A percentile compares a stretch with the other conserved stretches of the same genome.
phyloP scores from a whole-genome alignment of 2,888 invertebrate species.

The Cremastinae sp. region DNA sequence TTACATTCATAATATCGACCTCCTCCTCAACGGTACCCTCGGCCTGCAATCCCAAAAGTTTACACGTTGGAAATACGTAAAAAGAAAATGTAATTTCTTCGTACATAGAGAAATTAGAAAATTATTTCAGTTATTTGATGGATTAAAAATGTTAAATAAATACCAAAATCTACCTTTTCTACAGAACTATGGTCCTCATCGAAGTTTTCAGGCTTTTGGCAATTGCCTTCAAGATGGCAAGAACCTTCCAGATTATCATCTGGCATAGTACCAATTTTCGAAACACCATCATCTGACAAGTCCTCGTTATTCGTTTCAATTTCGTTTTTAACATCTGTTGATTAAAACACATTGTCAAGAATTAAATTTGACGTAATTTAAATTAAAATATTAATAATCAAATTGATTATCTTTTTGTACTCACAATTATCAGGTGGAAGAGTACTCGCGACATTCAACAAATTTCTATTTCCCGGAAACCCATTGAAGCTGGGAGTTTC shows the following conservation, averaged over 20 bases:
- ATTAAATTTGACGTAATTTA: neutral
- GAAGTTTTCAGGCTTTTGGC: constrained; percentile 23
- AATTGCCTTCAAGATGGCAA: constrained; percentile 40
- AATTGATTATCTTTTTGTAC: no score
- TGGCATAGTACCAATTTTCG: neutral
- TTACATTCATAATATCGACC: constrained; percentile 61
- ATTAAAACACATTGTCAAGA: constrained; percentile 7
- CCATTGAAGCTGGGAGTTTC: constrained; percentile 67
- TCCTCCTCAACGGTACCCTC: constrained; percentile 61
- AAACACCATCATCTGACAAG: neutral
- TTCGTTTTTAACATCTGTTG: neutral
- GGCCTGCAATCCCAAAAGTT: constrained; percentile 50
- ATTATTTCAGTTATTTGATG: no score
- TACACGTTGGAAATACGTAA: neutral
- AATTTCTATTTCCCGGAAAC: constrained; percentile 73
- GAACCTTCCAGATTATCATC: neutral
- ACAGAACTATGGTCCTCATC: constrained; percentile 39
- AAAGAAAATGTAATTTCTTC: neutral
- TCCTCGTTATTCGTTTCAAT: neutral
- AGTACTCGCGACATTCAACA: constrained; percentile 71
- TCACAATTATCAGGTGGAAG: constrained; percentile 65
- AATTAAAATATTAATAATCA: neutral
- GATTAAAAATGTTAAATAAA: no score
- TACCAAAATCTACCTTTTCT: constrained; percentile 44
- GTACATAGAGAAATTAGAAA: neutral